Evolutionary conservation across 92 coral and sea anemone species (phyloP).

Genomic region (Micromussa lordhowensis): DNA sequence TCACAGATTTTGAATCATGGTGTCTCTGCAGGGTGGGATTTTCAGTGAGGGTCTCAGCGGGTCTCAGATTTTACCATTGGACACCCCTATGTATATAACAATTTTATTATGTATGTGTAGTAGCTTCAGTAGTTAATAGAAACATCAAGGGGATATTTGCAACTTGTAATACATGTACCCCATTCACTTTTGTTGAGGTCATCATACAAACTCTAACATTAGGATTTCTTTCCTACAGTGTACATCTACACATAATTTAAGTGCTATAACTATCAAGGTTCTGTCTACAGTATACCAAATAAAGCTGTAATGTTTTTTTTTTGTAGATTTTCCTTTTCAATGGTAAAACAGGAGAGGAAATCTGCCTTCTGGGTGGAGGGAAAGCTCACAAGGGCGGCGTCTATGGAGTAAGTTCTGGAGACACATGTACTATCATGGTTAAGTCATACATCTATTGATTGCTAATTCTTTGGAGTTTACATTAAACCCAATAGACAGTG

Average conservation of each 20-base stretch:
- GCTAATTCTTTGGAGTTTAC: not conserved
- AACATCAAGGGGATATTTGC: not conserved
- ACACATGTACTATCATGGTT: not conserved
- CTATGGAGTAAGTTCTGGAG: slow-evolving; percentile 75
- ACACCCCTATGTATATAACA: too few species aligned
- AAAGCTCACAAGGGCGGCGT: slow-evolving; percentile 87
- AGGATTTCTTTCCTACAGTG: too few species aligned
- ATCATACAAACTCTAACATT: too few species aligned
- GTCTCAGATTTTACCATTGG: too few species aligned
- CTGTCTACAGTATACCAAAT: too few species aligned
- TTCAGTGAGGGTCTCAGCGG: too few species aligned
- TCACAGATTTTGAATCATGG: too few species aligned
- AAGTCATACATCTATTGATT: not conserved
- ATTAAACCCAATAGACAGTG: too few species aligned
- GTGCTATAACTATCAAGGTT: too few species aligned
- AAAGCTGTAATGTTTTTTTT: slow-evolving; percentile 23
- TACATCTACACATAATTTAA: too few species aligned
- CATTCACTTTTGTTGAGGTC: not conserved
- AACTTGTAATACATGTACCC: not conserved
- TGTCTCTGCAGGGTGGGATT: too few species aligned
- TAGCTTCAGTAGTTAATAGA: not conserved
- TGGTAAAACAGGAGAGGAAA: slow-evolving; percentile 81
- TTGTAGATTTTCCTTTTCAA: slow-evolving; percentile 75
- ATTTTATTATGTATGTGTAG: too few species aligned
- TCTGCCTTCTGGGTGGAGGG: slow-evolving; percentile 64